phyloP scores from a whole-genome alignment of 2,113 vertebrate genomes.

The Garra rufa region DNA sequence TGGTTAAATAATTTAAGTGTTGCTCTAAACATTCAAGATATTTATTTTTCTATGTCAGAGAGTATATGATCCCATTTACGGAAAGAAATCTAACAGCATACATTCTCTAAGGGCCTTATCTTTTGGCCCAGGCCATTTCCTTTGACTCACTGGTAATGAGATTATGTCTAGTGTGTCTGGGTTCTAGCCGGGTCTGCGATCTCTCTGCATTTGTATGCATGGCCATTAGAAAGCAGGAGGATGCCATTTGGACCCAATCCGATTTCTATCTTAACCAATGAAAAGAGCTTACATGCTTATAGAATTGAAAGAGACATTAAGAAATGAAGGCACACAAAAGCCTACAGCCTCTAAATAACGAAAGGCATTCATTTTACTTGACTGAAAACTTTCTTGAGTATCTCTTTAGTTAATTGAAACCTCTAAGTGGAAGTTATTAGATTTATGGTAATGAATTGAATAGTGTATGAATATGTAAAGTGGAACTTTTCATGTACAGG shows the following conservation, averaged over 20 bases:
- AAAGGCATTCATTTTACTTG: conserved; percentile 21
- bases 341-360: background rate
- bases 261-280: conserved; percentile 19
- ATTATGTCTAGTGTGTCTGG: conserved; percentile 49
- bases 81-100: conserved; percentile 16
- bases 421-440: background rate
- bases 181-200: conserved; percentile 27
- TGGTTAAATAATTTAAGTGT: background rate
- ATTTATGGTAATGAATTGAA: background rate
- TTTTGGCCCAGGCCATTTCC: conserved; percentile 45
- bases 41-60: conserved; percentile 27
- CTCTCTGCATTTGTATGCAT: conserved; percentile 26
- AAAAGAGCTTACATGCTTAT: conserved; percentile 16
- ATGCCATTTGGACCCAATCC: conserved; percentile 17
- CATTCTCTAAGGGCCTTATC: conserved; percentile 26
- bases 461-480: background rate
- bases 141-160: conserved; percentile 43
- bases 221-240: conserved; percentile 3
- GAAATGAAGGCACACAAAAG: conserved; percentile 12
- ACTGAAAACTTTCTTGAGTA: background rate
- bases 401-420: conserved; percentile 17
- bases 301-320: conserved; percentile 18
- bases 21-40: conserved; percentile 35
- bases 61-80: conserved; percentile 9
- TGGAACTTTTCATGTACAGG: background rate